These are phyloP conservation scores for Lycaena phlaeas DNA, from an alignment of 2,888 invertebrate species.

Conservation along the genomic window DNA sequence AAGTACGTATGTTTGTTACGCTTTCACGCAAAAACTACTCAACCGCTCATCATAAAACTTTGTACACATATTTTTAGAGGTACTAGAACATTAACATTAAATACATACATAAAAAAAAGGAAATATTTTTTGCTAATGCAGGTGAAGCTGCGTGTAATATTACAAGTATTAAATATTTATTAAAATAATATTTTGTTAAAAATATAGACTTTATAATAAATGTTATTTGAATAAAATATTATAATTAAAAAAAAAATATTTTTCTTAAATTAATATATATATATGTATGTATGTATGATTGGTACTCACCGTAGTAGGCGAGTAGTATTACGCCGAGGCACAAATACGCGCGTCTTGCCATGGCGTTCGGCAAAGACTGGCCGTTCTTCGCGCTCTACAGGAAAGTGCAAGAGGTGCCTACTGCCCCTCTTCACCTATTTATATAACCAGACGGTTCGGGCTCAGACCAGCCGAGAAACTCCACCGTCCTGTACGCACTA, in stretches of 20 bases:
- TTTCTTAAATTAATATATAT: background rate
- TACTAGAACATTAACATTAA: too few relatives aligned
- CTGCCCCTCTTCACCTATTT: conserved; percentile 71
- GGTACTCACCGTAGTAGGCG: conserved; percentile 63
- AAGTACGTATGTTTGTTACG: too few relatives aligned
- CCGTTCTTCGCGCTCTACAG: conserved; percentile 50
- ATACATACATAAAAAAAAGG: too few relatives aligned
- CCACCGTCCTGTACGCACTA: conserved; percentile 46
- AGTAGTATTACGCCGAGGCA: conserved; percentile 62
- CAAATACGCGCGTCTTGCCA: conserved; percentile 71
- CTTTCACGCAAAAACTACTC: too few relatives aligned
- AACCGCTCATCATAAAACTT: too few relatives aligned
- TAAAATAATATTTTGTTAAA: background rate
- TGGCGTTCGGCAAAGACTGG: conserved; percentile 67
- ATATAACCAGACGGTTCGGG: conserved; percentile 58
- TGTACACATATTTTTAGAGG: too few relatives aligned
- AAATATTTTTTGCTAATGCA: too few relatives aligned
- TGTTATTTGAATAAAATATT: background rate
- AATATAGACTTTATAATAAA: background rate
- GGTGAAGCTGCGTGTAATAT: too few relatives aligned
- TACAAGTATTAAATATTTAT: too few relatives aligned
- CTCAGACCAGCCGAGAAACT: conserved; percentile 38
- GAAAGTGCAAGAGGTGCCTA: conserved; percentile 67
- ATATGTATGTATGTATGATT: background rate
- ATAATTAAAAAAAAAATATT: background rate